Base-by-base conservation (phyloP, 35 echinoderm and acorn worm species). In the Ophiothrix spiculata region DNA sequence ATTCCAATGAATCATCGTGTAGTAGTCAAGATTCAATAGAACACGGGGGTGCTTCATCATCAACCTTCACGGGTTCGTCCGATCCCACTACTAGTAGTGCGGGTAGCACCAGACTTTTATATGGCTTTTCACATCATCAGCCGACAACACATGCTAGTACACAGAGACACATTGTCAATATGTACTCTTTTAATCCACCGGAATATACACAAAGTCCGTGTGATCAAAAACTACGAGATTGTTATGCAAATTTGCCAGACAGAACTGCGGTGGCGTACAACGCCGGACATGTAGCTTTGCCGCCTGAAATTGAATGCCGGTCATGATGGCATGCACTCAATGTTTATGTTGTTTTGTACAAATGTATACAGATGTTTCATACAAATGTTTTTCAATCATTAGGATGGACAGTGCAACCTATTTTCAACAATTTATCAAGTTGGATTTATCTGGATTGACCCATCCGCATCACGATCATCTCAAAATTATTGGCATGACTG, bases 131-230 rank as follows among this genome's bases (percentile, higher is more conserved):
- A 10, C 60, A 69, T 69, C 60, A 69, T 69, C 25, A 4, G 3
- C 1, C 60, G 29, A 15, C 17, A 25, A 6, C 17, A 25, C 1
- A 69, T 25, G 1, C 17, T 69, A 69, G 60, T n/a, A 69, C 17
- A 25, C 60, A 69, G 60, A 69, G 60, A 69, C 60, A 69, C 3
- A 15, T 69, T 69, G 3, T 28, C 6, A 12, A 1, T 28, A 69
- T 69, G 60, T 69, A 69, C 60, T 69, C 60, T 69, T 69, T 69
- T 69, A 10, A 69, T 69, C 60, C 60, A 10, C 60, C 60, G 60
- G 60, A 69, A 69, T 69, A 69, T 69, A 25, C 60, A 2, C 17
- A 25, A 4, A 69, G 29, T 69, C 60, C 8, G 4, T 69, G 2
- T 69, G 60, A 69, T 69, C 60, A n/a, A 15, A 69, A 69, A 69